Base-by-base conservation (phyloP, 2,888 invertebrate species). In the Tyria jacobaeae region DNA sequence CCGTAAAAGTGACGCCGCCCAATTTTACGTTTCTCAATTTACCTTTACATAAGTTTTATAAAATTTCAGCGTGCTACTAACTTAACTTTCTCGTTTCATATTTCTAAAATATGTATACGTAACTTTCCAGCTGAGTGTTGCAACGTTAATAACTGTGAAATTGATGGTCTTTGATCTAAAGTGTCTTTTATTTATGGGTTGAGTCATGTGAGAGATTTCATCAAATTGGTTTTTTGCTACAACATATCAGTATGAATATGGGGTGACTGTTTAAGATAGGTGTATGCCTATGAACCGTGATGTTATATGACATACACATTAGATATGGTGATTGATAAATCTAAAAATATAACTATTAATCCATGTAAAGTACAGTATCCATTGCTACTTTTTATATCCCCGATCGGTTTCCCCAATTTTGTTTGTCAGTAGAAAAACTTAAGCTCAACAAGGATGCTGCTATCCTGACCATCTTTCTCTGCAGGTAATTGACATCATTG, bases 61-160 rank as follows among this genome's bases (percentile, higher is more conserved):
- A 50, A 52, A 14, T 52, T 15, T 37, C n/a, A 15, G 15, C 14
- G 24, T 37, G 37, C 24, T 10, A n/a, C 12, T n/a, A n/a, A n/a
- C n/a, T n/a, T n/a, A n/a, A 5, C 15, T 37, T 37, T 14, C 34
- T 27, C 10, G 52, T 37, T 15, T 24, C 5, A 35, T 24, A 53
- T 53, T 44, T 53, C n/a, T 25, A 5, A 24, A 5, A 53, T n/a
- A 15, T n/a, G 4, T n/a, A 24, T n/a, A 39, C 25, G n/a, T 25
- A 53, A 17, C n/a, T 39, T 35, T 6, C 7, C 31, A 17, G n/a
- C 17, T 27, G 31, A 31, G 49, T 25, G 27, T 15, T 59, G 39
- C 27, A 35, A 31, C 24, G 66, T 48, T 76, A 76, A 74, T 74
- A 63, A 55, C 74, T 74, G 66, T 76, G 76, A 76, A 76, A 76